These are phyloP conservation scores for Drosophila prolongata DNA, from an alignment of 2,888 invertebrate genomes.

Conservation along the genomic window DNA sequence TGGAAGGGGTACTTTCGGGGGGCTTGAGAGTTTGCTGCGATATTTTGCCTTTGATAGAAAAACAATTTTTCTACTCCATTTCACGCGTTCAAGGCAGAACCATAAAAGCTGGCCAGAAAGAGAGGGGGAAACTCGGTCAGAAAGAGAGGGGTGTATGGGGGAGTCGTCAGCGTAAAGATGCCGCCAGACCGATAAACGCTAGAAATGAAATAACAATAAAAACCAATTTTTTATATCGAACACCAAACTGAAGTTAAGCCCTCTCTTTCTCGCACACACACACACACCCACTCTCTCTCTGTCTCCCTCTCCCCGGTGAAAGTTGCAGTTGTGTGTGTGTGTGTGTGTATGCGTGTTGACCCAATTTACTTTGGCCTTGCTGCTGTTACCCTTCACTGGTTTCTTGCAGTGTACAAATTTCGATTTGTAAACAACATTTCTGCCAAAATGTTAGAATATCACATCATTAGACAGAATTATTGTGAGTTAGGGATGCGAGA, in stretches of 20 bases:
- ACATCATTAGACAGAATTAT: constrained; percentile 8
- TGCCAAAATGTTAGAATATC: not conserved
- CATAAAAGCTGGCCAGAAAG: constrained; percentile 24
- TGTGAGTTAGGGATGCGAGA: not conserved
- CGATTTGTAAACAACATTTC: constrained; percentile 8
- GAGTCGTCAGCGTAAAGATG: constrained; percentile 72
- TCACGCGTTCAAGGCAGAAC: constrained; percentile 74
- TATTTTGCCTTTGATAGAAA: constrained; percentile 77
- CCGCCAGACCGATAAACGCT: constrained; percentile 71
- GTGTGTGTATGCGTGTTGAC: constrained; percentile 16
- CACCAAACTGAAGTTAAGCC: constrained; percentile 41
- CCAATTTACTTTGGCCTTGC: constrained; percentile 40
- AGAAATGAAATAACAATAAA: constrained; percentile 76
- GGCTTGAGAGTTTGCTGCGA: constrained; percentile 50
- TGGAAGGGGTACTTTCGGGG: not conserved
- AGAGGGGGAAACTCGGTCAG: constrained; percentile 3
- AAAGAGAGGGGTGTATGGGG: not conserved
- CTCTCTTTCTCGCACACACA: not conserved
- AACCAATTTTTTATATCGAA: constrained; percentile 62
- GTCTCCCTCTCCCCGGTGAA: constrained; percentile 37
- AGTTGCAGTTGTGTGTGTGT: constrained; percentile 31
- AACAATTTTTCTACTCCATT: constrained; percentile 81
- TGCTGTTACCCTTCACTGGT: constrained; percentile 43
- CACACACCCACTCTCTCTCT: not conserved
- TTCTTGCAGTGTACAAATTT: constrained; percentile 48